A percentile compares a stretch with the other conserved stretches of the same genome.
These are phyloP conservation scores for Megatriorchis doriae DNA, from an alignment of 2,113 vertebrate genomes.

Conservation along the genomic window DNA sequence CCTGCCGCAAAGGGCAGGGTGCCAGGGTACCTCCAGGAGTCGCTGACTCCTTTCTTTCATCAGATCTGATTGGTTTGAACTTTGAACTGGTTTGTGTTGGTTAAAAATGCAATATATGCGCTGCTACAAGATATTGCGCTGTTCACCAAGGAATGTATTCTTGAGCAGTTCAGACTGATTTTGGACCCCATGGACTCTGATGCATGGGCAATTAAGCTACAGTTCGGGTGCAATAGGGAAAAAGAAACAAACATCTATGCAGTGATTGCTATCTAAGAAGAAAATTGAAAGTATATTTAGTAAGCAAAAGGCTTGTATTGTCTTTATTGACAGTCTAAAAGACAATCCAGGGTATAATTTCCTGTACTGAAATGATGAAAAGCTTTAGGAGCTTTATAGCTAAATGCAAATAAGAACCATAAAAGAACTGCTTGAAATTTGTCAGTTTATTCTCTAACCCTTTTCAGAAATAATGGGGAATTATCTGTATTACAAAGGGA, in stretches of 20 bases:
- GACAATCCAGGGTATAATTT: background rate
- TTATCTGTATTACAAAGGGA: background rate
- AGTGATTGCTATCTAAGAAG: background rate
- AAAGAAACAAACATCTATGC: background rate
- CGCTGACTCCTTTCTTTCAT: background rate
- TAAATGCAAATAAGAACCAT: background rate
- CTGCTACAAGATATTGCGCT: background rate
- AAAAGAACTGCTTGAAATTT: background rate
- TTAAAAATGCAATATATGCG: background rate
- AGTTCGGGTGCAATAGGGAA: background rate
- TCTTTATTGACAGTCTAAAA: background rate
- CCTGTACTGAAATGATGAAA: background rate
- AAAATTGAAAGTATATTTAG: background rate
- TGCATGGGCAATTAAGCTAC: background rate
- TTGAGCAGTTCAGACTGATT: background rate
- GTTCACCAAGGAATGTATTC: background rate
- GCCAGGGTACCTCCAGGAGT: background rate
- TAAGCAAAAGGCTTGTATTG: background rate
- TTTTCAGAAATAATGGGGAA: background rate
- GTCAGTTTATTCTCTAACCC: background rate
- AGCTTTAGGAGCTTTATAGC: background rate
- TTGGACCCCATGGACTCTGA: background rate
- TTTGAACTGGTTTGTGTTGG: background rate
- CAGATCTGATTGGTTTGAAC: background rate
- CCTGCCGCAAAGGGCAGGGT: background rate